Base-by-base conservation (phyloP, 2,113 vertebrate species). In the Crotophaga sulcirostris region DNA sequence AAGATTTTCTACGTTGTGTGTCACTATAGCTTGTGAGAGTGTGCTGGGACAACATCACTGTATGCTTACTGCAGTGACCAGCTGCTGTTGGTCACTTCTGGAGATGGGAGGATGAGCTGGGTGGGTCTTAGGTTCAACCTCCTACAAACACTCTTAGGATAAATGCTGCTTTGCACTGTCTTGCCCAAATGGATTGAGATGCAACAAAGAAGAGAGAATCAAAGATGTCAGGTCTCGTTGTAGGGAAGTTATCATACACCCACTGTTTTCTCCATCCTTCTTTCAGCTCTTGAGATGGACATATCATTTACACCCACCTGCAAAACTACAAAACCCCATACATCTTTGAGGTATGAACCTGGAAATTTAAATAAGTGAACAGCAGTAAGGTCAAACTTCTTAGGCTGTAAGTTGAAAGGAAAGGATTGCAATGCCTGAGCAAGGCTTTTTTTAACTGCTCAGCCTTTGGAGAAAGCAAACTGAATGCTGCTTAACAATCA, bases 101-200 rank as follows among this genome's bases (percentile, higher is more conserved):
- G 33, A 84, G 36, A 23, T 3, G 1, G 10, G 24, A 69, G 16
- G 25, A 49, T 62, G 31, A 24, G 4, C 38, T 74, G 51, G 29
- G 26, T n/a, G 19, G 13, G 15, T 40, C 38, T 51, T 47, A 64
- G 29, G 26, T 54, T 74, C 60, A 85, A 13, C 2, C 1, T 26
- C 13, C n/a, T 67, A 28, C 0, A 0, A 29, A 24, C 3, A 11
- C 14, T 84, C 11, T 60, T 29, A 66, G 13, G 16, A 38, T 78
- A 60, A 49, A 24, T 62, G 26, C 11, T 64, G 18, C 28, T 92
- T 86, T 79, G 36, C 58, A 40, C 17, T 34, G 11, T 25, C 38
- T 95, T 77, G 10, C 29, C 25, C 38, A 74, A 66, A 74, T 1
- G 66, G 47, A 66, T 8, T 47, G 77, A 68, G 58, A 47, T 62